phyloP scores from a whole-genome alignment of 2,888 invertebrate genomes.

The Stenodema calcarata region DNA sequence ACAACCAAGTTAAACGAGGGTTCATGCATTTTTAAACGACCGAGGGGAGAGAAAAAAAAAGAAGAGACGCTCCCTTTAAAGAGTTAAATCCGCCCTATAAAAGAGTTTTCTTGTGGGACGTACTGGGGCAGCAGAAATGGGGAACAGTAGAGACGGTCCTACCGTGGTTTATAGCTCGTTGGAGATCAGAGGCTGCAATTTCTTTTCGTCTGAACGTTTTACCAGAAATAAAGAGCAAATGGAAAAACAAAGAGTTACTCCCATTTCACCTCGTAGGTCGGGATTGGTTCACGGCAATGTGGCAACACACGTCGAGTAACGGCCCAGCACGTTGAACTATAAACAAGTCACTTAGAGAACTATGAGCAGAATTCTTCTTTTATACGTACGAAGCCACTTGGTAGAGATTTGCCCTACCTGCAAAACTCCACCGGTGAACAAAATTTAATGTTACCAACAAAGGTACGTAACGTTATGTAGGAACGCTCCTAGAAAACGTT shows the following conservation, averaged over 20 bases:
- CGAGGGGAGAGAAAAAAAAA: too few species aligned
- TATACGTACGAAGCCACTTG: too few species aligned
- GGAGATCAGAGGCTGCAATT: not conserved
- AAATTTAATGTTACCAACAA: too few species aligned
- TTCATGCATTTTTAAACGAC: not conserved
- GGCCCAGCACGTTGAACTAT: not conserved
- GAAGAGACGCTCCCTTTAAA: not conserved
- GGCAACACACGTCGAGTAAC: not conserved
- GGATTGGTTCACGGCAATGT: not conserved
- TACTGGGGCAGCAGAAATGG: not conserved
- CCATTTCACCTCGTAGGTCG: not conserved
- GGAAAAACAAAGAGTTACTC: not conserved
- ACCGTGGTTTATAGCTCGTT: not conserved
- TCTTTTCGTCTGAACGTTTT: not conserved
- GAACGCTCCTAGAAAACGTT: too few species aligned
- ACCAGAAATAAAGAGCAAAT: not conserved
- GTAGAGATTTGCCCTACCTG: too few species aligned
- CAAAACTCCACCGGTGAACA: too few species aligned
- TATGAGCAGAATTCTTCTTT: too few species aligned
- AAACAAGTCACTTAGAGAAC: not conserved
- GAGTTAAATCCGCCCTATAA: not conserved
- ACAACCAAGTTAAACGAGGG: not conserved
- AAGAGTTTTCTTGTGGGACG: not conserved
- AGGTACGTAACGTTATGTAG: too few species aligned
- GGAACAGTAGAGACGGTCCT: not conserved